A percentile compares a stretch with the other conserved stretches of the same genome.
Evolutionary conservation across 1,140 invertebrate species (phyloP).

Genomic region (Nephila pilipes): DNA sequence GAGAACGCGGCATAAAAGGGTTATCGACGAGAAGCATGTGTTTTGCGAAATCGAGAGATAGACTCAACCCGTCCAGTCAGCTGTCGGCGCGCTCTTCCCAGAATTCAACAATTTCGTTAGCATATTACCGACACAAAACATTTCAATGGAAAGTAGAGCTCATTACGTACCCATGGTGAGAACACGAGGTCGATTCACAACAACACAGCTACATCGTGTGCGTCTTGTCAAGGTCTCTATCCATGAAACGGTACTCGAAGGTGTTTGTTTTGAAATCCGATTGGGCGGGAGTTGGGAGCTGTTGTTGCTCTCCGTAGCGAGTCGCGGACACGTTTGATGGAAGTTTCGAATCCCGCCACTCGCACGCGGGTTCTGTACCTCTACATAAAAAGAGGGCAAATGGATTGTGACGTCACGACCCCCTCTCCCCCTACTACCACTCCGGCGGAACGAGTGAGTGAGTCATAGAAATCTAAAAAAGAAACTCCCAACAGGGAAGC

Average conservation of each 20-base stretch:
- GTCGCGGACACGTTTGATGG: slow-evolving; percentile 7
- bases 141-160: background rate
- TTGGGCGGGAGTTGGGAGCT: too few species aligned
- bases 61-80: too few species aligned
- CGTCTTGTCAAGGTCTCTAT: background rate
- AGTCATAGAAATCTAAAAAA: background rate
- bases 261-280: too few species aligned
- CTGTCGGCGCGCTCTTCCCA: too few species aligned
- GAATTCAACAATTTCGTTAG: background rate
- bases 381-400: background rate
- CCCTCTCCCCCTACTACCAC: background rate
- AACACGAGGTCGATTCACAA: background rate
- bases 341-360: background rate
- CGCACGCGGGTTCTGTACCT: background rate
- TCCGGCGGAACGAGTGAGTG: slow-evolving; percentile 8
- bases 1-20: too few species aligned
- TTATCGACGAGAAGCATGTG: too few species aligned
- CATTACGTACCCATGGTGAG: background rate
- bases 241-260: background rate
- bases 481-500: background rate
- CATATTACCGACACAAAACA: background rate
- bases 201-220: background rate
- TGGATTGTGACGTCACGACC: slow-evolving; percentile 16
- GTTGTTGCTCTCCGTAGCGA: background rate
- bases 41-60: too few species aligned